Evolutionary conservation across 2,797 vertebrate species (phyloP).

Genomic region (Acrossocheilus fasciatus): DNA sequence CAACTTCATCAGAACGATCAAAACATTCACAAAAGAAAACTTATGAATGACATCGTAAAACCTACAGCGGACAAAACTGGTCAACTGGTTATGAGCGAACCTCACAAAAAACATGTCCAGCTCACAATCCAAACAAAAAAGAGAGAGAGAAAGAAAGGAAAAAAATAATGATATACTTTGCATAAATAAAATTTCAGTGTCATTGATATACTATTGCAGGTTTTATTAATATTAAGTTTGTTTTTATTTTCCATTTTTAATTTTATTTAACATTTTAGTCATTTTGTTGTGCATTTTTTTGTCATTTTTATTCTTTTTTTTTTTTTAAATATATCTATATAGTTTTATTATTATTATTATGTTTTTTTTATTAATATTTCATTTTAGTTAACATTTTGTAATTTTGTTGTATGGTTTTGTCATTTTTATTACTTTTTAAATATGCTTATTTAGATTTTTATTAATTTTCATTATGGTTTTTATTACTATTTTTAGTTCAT

Average conservation of each 20-base stretch:
- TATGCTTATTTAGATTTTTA: not conserved
- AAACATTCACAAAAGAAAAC: not conserved
- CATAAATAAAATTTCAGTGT: not conserved
- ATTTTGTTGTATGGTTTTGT: not conserved
- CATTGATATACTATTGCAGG: not conserved
- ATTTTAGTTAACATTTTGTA: not conserved
- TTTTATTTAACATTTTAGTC: no score
- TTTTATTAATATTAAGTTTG: not conserved
- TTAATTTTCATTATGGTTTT: not conserved
- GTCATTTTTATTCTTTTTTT: not conserved
- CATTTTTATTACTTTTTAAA: not conserved
- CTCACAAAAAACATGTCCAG: not conserved
- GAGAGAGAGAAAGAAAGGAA: no score
- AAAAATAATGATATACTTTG: not conserved
- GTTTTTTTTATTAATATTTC: no score
- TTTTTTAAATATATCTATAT: not conserved
- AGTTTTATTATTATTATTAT: not conserved
- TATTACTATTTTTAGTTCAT: not conserved
- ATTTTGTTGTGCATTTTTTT: not conserved
- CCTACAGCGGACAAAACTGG: not conserved
- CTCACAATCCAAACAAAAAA: not conserved
- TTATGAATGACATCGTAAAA: not conserved
- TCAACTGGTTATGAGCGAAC: not conserved
- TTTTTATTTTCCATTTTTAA: not conserved
- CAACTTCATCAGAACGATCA: not conserved